A percentile compares a stretch with the other conserved stretches of the same genome.
These are phyloP conservation scores for Gari tellinella DNA, from an alignment of 2,888 invertebrate species.

Conservation along the genomic window DNA sequence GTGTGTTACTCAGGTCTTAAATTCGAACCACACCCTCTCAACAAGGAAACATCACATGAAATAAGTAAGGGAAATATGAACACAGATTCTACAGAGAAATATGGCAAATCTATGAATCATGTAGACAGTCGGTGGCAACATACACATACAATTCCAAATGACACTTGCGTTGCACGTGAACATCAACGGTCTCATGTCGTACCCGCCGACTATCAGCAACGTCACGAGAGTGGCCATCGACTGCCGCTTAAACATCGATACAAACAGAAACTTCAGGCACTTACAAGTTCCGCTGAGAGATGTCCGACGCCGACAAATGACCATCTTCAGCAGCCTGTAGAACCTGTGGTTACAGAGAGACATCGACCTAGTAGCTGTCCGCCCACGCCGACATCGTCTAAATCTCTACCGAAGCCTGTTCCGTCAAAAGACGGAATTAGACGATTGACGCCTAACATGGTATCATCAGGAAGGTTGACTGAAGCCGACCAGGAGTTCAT, in stretches of 20 bases:
- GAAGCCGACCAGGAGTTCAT: slow-evolving; percentile 15
- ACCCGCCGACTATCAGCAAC: too few relatives aligned
- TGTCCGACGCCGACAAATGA: slow-evolving; percentile 1
- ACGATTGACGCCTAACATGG: slow-evolving; percentile 10
- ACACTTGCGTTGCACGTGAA: too few relatives aligned
- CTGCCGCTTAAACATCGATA: slow-evolving; percentile 54
- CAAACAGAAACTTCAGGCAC: slow-evolving; percentile 22
- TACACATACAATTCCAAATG: too few relatives aligned
- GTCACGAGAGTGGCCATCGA: slow-evolving; percentile 32
- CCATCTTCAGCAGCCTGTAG: background rate
- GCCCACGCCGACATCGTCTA: slow-evolving; percentile 24
- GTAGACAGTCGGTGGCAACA: too few relatives aligned
- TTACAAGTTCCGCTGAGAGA: slow-evolving; percentile 4
- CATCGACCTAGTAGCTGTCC: slow-evolving; percentile 47
- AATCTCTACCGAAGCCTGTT: background rate
- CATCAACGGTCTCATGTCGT: too few relatives aligned
- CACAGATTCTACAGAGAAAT: too few relatives aligned
- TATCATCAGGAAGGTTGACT: background rate
- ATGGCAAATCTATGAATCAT: too few relatives aligned
- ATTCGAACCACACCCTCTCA: background rate
- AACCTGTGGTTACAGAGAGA: slow-evolving; percentile 15
- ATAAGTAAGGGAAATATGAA: too few relatives aligned
- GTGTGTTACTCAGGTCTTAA: too few relatives aligned
- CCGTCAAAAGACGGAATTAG: slow-evolving; percentile 2
- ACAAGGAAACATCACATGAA: background rate